These are phyloP conservation scores for Phyllostomus hastatus DNA, from an alignment of 2,113 vertebrate species.

Conservation along the genomic window DNA sequence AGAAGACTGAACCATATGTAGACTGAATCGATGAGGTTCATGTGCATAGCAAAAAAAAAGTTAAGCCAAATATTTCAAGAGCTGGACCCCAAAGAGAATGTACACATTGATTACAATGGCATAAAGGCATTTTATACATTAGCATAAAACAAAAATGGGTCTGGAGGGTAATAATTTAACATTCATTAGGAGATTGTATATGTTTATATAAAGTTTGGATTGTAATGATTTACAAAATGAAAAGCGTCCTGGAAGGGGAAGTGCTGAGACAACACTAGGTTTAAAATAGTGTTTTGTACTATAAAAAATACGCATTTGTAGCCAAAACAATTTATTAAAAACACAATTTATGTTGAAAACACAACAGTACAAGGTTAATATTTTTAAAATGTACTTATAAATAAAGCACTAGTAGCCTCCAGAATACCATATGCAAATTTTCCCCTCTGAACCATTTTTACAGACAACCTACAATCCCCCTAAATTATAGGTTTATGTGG, in stretches of 20 bases:
- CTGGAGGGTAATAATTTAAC: neutral
- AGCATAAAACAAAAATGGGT: neutral
- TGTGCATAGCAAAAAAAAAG: neutral
- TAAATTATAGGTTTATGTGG: constrained; percentile 57
- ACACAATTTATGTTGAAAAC: neutral
- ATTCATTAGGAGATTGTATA: neutral
- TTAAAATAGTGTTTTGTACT: constrained; percentile 50
- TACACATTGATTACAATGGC: neutral
- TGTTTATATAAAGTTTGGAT: neutral
- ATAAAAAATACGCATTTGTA: constrained; percentile 32
- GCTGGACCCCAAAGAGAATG: neutral
- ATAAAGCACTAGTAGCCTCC: neutral
- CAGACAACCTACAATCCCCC: constrained; percentile 28
- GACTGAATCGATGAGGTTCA: neutral
- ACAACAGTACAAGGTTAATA: neutral
- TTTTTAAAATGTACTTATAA: constrained; percentile 55
- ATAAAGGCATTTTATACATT: neutral
- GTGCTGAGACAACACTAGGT: neutral
- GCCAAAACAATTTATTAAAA: constrained; percentile 38
- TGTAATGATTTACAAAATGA: constrained; percentile 14
- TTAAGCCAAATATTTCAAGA: neutral
- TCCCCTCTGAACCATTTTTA: constrained; percentile 51
- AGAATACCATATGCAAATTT: neutral
- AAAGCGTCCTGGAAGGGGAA: constrained; percentile 33
- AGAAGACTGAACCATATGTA: neutral